Evolutionary conservation across 2,888 invertebrate species (phyloP).

Genomic region (Drosophila buzzatii): DNA sequence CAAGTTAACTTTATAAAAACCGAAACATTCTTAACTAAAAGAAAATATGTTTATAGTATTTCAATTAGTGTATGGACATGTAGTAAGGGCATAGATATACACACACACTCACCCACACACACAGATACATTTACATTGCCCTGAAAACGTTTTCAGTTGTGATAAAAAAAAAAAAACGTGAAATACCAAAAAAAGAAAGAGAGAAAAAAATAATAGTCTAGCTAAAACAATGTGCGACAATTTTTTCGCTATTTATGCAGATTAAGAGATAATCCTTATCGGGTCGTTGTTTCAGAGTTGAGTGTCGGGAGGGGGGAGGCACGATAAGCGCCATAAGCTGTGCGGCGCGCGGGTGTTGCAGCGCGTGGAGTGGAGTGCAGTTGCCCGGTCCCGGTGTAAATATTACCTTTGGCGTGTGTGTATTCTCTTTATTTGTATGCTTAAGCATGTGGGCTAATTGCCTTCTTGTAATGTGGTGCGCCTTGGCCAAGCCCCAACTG

Average conservation of each 20-base stretch:
- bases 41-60: not conserved
- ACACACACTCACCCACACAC: not conserved
- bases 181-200: not conserved
- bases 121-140: not conserved
- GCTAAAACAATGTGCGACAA: constrained; percentile 23
- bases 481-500: constrained; percentile 38
- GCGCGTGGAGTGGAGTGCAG: not conserved
- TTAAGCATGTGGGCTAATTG: constrained; percentile 61
- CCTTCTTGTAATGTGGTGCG: constrained; percentile 54
- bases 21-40: not conserved
- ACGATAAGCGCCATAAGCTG: constrained; percentile 15
- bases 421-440: constrained; percentile 18
- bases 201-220: not conserved
- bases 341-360: constrained; percentile 3
- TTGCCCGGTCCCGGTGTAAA: constrained; percentile 23
- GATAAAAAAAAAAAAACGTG: constrained; percentile 29
- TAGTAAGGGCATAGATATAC: not conserved
- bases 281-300: constrained; percentile 51
- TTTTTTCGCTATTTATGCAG: constrained; percentile 76
- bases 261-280: constrained; percentile 83
- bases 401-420: constrained; percentile 18
- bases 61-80: not conserved
- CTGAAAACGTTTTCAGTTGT: constrained; percentile 33
- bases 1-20: too few relatives aligned
- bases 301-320: constrained; percentile 26